Evolutionary conservation across 2,797 vertebrate species (phyloP).

Genomic region (Oreochromis grahami): DNA sequence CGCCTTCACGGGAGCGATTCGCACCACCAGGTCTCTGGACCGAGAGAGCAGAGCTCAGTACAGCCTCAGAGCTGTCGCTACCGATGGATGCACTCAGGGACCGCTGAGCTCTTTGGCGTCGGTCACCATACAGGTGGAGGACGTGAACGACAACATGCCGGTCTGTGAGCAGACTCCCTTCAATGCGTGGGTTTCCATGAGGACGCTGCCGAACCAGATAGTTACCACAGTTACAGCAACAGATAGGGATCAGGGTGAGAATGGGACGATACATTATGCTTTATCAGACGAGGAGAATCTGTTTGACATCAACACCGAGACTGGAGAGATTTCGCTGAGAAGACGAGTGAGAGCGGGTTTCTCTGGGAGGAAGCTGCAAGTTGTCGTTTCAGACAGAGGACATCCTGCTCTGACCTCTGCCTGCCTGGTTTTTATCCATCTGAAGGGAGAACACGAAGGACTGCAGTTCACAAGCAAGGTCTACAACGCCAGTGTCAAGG

Average conservation of each 20-base stretch:
- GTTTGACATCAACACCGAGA: constrained; percentile 75
- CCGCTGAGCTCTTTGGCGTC: constrained; percentile 76
- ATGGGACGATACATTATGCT: constrained; percentile 79
- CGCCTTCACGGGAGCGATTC: constrained; percentile 68
- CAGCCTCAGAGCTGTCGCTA: constrained; percentile 78
- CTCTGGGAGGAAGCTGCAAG: constrained; percentile 74
- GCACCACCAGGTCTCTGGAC: constrained; percentile 77
- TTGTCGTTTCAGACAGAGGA: constrained; percentile 82
- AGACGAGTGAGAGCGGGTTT: constrained; percentile 61
- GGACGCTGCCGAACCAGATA: constrained; percentile 66
- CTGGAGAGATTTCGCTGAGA: constrained; percentile 81
- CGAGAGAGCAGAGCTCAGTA: constrained; percentile 81
- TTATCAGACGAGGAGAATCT: constrained; percentile 68
- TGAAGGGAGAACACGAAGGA: constrained; percentile 71
- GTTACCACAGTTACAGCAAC: constrained; percentile 71
- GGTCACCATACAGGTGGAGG: constrained; percentile 81
- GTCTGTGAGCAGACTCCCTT: constrained; percentile 79
- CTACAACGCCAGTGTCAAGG: constrained; percentile 78
- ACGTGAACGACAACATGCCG: constrained; percentile 88
- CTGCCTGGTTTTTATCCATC: constrained; percentile 82
- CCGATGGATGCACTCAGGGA: constrained; percentile 75
- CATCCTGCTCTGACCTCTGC: constrained; percentile 71
- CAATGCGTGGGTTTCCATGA: constrained; percentile 69
- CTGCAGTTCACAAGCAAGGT: constrained; percentile 78
- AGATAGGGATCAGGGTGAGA: constrained; percentile 82